A percentile compares a stretch with the other conserved stretches of the same genome.
These are phyloP conservation scores for Protosalanx chinensis DNA, from an alignment of 2,797 vertebrate genomes.

Conservation along the genomic window DNA sequence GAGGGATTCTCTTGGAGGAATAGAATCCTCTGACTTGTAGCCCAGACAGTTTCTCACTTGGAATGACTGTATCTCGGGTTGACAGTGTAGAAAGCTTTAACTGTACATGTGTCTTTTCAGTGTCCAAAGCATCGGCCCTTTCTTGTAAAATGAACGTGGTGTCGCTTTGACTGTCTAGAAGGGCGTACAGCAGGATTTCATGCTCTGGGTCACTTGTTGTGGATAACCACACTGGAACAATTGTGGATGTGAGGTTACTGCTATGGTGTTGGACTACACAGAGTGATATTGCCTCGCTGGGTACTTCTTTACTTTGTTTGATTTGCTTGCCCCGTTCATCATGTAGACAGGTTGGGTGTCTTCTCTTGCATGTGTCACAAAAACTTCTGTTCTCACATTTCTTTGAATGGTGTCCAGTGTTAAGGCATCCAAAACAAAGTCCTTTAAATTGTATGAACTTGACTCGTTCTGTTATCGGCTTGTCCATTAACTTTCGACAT, in stretches of 20 bases:
- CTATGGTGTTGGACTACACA: too few relatives aligned
- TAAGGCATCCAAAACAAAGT: conserved; percentile 46
- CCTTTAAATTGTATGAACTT: conserved; percentile 28
- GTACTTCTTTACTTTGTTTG: too few relatives aligned
- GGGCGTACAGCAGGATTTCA: too few relatives aligned
- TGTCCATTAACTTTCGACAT: conserved; percentile 37
- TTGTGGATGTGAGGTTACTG: too few relatives aligned
- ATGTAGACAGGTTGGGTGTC: conserved; percentile 41
- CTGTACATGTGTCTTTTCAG: conserved; percentile 11
- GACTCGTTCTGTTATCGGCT: conserved; percentile 13
- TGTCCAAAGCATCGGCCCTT: too few relatives aligned
- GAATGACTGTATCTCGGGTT: conserved; percentile 18
- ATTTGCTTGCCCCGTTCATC: conserved; percentile 20
- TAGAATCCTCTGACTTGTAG: too few relatives aligned
- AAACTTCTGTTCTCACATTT: conserved; percentile 34
- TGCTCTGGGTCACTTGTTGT: too few relatives aligned
- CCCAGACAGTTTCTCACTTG: conserved; percentile 24
- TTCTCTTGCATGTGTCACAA: conserved; percentile 32
- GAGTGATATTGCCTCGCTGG: too few relatives aligned
- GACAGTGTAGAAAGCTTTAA: conserved; percentile 29
- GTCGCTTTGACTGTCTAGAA: conserved; percentile 15
- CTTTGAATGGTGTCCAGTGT: conserved; percentile 34
- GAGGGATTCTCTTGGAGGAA: too few relatives aligned
- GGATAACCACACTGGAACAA: too few relatives aligned
- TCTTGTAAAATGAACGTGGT: conserved; percentile 16